Evolutionary conservation across 2,113 vertebrate species (phyloP), one percentile per base, ranked within the genome.

Genomic region (Leptobrachium ailaonicum): DNA sequence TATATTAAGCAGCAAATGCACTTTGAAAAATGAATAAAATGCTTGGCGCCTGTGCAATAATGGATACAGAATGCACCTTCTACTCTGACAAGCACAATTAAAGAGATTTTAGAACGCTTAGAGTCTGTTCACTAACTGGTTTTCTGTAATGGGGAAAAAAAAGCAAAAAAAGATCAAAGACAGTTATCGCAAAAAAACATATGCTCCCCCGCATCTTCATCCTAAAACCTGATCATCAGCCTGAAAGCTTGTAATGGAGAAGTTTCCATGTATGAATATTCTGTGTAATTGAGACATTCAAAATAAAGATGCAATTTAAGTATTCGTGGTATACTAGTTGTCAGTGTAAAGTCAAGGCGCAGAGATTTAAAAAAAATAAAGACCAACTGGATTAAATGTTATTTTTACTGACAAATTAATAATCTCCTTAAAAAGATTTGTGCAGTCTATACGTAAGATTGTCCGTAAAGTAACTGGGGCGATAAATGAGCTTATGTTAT

Each of bases 21-120:
- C 63, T 73, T 73, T 67, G 71, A 73, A 80, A 32, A 74, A 80
- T 47, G 42, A 80, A 80, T 80, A 68, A 68, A 58, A 74, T 41
- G 11, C 47, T 66, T 3, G 2, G 40, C 43, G 50, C 47, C 20
- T 1, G 54, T 81, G 72, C 69, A 60, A 60, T 69, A 66, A 75
- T 56, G 79, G 42, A 41, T 62, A 8, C 3, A 41, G 53, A 56
- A 44, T 81, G 67, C 67, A 69, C 66, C 79, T 69, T 74, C 64
- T 81, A 11, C 47, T 68, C 41, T 67, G 63, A 68, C 66, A 41
- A 53, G 66, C 54, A 75, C 53, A 56, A 67, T 80, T 73, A 68
- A 58, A 45, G 47, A 80, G 78, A 68, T 73, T 73, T 73, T 60
- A 74, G 8, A 68, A 67, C 68, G 42, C 53, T 68, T 80, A 74